Base-by-base conservation (phyloP, 2,797 vertebrate genomes). In the Ataeniobius toweri region DNA sequence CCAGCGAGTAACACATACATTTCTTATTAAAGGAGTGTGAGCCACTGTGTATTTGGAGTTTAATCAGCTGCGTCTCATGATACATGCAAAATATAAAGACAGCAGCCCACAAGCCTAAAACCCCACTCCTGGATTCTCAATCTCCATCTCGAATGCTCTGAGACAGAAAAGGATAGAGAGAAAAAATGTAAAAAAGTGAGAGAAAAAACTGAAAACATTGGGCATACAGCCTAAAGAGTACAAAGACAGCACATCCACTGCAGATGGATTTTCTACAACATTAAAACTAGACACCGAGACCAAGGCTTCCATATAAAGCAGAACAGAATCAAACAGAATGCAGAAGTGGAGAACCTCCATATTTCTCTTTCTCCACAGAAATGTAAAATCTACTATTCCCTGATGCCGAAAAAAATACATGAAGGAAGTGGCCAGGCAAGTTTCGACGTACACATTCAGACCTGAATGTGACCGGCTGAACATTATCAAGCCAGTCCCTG, bases 1-100 rank as follows among this genome's bases (percentile, higher is more conserved):
- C 0, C 48, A 36, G 53, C 80, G 88, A 85, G 91, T 86, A 71
- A 84, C 88, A 85, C 87, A 80, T 81, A 88, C 90, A 86, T 92
- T 91, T 88, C 83, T 91, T 86, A 91, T 85, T 87, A 87, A 90
- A 91, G 83, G 72, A 86, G 83, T 79, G 85, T 74, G 56, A 91
- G 83, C 86, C 87, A 83, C 76, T 80, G 73, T 28, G 16, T 74
- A 88, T 84, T 86, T 71, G 79, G 77, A 89, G 86, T 94, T 91
- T 87, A 91, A 93, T 94, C 92, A 92, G 87, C 85, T 24, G 76
- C 71, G 80, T 83, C 89, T 92, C 78, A 86, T 90, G 89, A 91
- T 85, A 83, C 84, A 78, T 82, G 81, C 86, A 72, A 93, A 92
- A 93, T 90, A 90, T 86, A 82, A 80, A 92, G 86, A 77, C 56